Evolutionary conservation across 53 echinoderm and acorn worm species (phyloP), one percentile per base, ranked within the genome.

Genomic region (Luidia sarsii): DNA sequence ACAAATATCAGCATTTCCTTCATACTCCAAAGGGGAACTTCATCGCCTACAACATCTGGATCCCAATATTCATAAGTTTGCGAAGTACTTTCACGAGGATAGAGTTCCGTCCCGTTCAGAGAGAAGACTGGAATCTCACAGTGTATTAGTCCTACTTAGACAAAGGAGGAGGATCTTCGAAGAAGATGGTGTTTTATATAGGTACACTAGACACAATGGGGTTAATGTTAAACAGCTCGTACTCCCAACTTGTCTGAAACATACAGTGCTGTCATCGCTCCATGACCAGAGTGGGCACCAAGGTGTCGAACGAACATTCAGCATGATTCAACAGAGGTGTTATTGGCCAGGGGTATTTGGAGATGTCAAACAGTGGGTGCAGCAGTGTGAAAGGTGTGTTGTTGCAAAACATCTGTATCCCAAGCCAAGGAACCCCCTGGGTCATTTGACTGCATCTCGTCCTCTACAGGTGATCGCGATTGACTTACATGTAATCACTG

Each of bases 401-500:
- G 23, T 56, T 16, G 4, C 23, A 21, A 56, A 56, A 56, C 9
- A 10, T 23, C 27, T 24, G 10, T 27, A 19, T 56, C 27, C 57
- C 3, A 60, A 50, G 18, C 31, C 51, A 51, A 70, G 32, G 24
- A 50, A 50, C 33, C 50, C 50, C 0, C 19, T 70, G 21, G 51
- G 51, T 1, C 51, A 50, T 16, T 41, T 87, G 28, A 59, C 38
- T 19, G 87, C 83, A 22, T 75, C 65, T 28, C 75, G 57, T 16
- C 91, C 87, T 0, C 48, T 83, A 7, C 84, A 87, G 18, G 72
- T 91, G 18, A 46, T 91, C 7, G 87, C 91, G 4, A 71, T 84
- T 16, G 91, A 91, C 29, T 87, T 87, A 45, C n/a, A n/a, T n/a
- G n/a, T n/a, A n/a, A n/a, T n/a, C 48, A 91, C 91, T 22, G 68